Evolutionary conservation across 2,113 vertebrate genomes (phyloP), one percentile per base, ranked within the genome.

Genomic region (Campylomormyrus tamandua): DNA sequence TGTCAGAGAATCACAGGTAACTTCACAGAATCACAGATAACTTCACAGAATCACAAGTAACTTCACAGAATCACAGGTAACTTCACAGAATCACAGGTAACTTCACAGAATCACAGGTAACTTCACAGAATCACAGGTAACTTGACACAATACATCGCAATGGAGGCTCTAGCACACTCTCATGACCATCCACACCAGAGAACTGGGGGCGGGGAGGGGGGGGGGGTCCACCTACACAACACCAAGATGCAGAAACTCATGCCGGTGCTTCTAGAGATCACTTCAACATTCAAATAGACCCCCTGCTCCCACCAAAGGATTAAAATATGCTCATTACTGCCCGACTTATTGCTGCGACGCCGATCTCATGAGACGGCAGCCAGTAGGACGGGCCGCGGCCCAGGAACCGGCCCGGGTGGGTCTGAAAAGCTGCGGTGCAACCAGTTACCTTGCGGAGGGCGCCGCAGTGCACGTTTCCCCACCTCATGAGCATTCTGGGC

Each of bases 401-500:
- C 92, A 94, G 74, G 92, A 91, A 90, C 92, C 90, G 89, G 91
- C 87, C 92, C 91, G 87, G 52, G 42, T 56, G 31, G 5, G 88
- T 91, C 91, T 90, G 91, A 91, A 62, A 88, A 86, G 89, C 89
- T 89, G 88, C 90, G 62, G 80, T 91, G 91, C 90, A 87, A 89
- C 92, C 86, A 89, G 70, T 90, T 88, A 46, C 89, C 87, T 90
- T 90, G 91, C 8, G 58, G 58, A 27, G n/a, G 24, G 58, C 10
- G 10, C 62, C 10, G 10, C 27, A 31, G 62, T 13, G 62, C 93
- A 94, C 92, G 95, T 96, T 96, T 95, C 95, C 92, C 95, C 94
- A 96, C 95, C 96, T 97, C 97, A 96, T 95, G 94, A 97, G 95
- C 96, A 97, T 98, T 97, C 96, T 97, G 97, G 96, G 95, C 92